Conservation (phyloP, 37 sponge, comb jelly and placozoan genomes). For the Halisarca cf. caerulea region DNA sequence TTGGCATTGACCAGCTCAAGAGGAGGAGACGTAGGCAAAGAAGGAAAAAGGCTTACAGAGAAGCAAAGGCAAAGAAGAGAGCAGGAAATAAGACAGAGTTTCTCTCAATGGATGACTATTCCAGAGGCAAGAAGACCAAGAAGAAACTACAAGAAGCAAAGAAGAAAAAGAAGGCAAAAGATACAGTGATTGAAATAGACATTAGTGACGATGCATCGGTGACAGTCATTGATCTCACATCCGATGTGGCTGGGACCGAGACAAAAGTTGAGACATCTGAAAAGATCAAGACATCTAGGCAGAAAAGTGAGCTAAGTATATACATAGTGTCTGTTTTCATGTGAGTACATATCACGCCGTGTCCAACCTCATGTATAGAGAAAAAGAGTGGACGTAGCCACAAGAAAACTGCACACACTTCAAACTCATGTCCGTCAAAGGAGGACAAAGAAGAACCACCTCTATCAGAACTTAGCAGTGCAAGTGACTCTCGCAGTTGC, state of each 20-base stretch:
- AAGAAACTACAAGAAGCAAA: neutral
- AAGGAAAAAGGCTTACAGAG: slow-evolving; percentile 41
- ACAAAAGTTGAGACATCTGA: slow-evolving; percentile 2
- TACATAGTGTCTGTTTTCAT: neutral
- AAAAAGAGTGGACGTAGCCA: neutral
- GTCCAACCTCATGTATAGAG: no score
- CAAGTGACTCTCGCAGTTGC: neutral
- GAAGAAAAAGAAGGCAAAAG: slow-evolving; percentile 24
- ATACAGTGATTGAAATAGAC: slow-evolving; percentile 26
- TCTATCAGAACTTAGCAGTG: neutral
- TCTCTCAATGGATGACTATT: slow-evolving; percentile 64
- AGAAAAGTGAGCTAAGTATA: no score
- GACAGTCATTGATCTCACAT: neutral
- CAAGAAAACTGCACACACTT: neutral
- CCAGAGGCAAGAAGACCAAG: slow-evolving; percentile 48
- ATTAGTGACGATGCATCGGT: neutral
- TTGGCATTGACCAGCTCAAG: slow-evolving; percentile 13
- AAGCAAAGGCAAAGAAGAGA: slow-evolving; percentile 32
- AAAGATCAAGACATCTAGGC: neutral
- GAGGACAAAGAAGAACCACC: neutral
- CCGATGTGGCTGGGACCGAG: neutral
- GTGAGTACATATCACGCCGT: no score
- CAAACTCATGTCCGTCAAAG: neutral
- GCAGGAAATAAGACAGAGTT: slow-evolving; percentile 37
- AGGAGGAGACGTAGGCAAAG: slow-evolving; percentile 34